Percentiles rank a stretch among this genome's conserved stretches.
phyloP scores from a whole-genome alignment of 2,888 invertebrate genomes.

The Blera fallax region DNA sequence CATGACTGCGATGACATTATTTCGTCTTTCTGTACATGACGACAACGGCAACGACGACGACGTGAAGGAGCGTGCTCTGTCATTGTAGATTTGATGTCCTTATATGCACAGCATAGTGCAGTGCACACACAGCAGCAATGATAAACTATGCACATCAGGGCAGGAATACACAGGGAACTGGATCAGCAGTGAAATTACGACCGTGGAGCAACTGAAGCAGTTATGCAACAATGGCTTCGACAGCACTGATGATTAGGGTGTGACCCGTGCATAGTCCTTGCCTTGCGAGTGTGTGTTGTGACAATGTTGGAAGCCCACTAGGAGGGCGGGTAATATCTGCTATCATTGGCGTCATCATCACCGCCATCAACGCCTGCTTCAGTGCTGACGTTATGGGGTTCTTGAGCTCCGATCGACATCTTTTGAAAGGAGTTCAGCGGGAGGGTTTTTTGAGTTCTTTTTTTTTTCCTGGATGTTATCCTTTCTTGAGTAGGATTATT shows the following conservation, averaged over 20 bases:
- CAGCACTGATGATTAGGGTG: constrained; percentile 46
- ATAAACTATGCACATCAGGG: constrained; percentile 38
- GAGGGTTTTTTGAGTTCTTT: constrained; percentile 1
- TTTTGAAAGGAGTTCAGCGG: background rate
- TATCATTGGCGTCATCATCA: constrained; percentile 24
- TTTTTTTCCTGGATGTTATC: constrained; percentile 44
- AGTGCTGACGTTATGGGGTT: background rate
- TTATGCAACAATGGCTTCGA: constrained; percentile 64
- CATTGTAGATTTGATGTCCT: constrained; percentile 63
- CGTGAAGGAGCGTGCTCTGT: constrained; percentile 45
- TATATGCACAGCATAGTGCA: constrained; percentile 7
- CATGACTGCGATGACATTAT: constrained; percentile 66
- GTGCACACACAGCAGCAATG: constrained; percentile 13
- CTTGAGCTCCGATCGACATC: constrained; percentile 41
- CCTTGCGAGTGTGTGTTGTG: background rate
- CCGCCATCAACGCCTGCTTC: background rate
- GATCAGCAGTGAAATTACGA: constrained; percentile 60
- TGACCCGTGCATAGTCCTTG: constrained; percentile 1
- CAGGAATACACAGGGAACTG: background rate
- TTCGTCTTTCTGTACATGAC: constrained; percentile 58
- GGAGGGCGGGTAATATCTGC: constrained; percentile 9
- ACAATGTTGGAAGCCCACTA: background rate
- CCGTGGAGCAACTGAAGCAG: constrained; percentile 56
- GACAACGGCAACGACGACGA: constrained; percentile 35
- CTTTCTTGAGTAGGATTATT: constrained; percentile 24